Evolutionary conservation across 2,113 vertebrate species (phyloP).

Genomic region (Oryzias javanicus): DNA sequence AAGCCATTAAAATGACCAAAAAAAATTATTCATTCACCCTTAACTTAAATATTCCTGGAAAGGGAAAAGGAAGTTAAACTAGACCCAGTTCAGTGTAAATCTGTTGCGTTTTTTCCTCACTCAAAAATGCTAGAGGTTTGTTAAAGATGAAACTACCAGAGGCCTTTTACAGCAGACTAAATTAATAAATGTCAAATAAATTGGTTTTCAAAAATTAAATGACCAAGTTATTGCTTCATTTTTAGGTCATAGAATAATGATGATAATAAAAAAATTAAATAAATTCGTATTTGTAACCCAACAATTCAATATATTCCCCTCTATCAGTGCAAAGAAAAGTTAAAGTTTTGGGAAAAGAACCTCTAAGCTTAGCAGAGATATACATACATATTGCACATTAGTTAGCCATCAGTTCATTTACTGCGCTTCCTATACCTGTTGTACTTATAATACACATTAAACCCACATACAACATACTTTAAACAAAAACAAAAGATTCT

Average conservation of each 20-base stretch:
- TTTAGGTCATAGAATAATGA: not conserved
- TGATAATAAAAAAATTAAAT: not conserved
- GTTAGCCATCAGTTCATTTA: conserved; percentile 60
- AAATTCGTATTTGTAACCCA: conserved; percentile 1
- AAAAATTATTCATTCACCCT: conserved; percentile 14
- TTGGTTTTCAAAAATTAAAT: not conserved
- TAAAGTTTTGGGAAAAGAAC: conserved; percentile 46
- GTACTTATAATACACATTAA: conserved; percentile 35
- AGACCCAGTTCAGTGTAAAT: conserved; percentile 46
- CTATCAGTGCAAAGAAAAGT: conserved; percentile 62
- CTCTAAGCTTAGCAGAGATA: conserved; percentile 42
- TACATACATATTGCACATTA: conserved; percentile 72
- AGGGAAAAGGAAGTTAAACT: conserved; percentile 10
- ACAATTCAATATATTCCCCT: conserved; percentile 20
- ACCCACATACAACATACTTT: conserved; percentile 39
- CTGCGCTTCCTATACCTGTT: conserved; percentile 46
- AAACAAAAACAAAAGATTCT: conserved; percentile 35
- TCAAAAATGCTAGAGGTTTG: conserved; percentile 17
- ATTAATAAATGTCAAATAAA: conserved; percentile 18
- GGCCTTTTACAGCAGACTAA: conserved; percentile 21
- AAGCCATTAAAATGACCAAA: conserved; percentile 21
- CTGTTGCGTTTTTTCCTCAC: conserved; percentile 2
- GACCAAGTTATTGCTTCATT: conserved; percentile 12
- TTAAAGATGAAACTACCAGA: conserved; percentile 14
- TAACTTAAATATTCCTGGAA: conserved; percentile 41